Percentiles rank a stretch among this genome's conserved stretches.
Conservation (phyloP, 2,888 invertebrate species). For the Ochropleura plecta region DNA sequence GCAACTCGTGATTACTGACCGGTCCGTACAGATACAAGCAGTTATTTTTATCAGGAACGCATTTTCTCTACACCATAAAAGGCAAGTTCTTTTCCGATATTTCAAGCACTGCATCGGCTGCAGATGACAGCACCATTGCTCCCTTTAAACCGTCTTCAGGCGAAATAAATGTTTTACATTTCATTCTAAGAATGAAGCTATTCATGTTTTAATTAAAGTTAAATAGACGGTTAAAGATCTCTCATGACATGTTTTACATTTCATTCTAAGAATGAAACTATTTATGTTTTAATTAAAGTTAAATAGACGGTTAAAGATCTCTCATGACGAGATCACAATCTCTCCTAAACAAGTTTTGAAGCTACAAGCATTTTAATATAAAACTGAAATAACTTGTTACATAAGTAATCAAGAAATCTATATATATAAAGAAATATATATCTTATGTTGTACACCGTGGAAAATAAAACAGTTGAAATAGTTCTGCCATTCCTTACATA, state of each 20-base stretch:
- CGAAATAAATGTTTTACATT: conserved; percentile 35
- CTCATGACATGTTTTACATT: conserved; percentile 27
- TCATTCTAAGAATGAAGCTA: conserved; percentile 42
- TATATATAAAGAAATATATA: not conserved
- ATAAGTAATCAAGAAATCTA: conserved; percentile 18
- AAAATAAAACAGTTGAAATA: conserved; percentile 7
- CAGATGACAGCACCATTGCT: conserved; percentile 45
- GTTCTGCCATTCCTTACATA: conserved; percentile 36
- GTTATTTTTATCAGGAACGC: conserved; percentile 67
- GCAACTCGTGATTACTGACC: conserved; percentile 49
- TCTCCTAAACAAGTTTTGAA: conserved; percentile 7
- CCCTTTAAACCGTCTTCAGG: conserved; percentile 37
- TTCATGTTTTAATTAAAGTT: conserved; percentile 31
- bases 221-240: conserved; percentile 8
- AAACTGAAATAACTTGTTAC: not conserved
- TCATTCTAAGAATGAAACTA: conserved; percentile 42
- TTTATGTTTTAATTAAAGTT: conserved; percentile 31
- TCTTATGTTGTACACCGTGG: too few relatives aligned
- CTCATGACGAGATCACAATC: not conserved
- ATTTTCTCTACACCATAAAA: conserved; percentile 61
- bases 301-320: conserved; percentile 9
- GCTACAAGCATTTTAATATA: not conserved
- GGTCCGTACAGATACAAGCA: conserved; percentile 48
- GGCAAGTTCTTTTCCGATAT: conserved; percentile 50
- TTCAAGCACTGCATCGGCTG: conserved; percentile 26